Conservation (phyloP, 1,140 invertebrate genomes). For the Drosophila biarmipes region DNA sequence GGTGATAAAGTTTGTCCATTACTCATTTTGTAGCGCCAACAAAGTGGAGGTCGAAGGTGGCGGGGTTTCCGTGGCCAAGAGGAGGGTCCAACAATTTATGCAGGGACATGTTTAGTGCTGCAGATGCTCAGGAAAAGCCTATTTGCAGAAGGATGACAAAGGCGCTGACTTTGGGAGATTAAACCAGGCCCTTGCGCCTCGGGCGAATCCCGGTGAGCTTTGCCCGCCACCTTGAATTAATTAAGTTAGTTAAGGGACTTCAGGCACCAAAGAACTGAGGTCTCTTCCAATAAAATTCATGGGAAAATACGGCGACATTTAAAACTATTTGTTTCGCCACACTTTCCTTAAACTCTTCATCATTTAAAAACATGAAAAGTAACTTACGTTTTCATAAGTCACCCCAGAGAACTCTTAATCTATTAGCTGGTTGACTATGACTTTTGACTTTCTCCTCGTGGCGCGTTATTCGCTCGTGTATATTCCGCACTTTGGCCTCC, state of each 20-base stretch:
- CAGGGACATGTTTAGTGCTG: slow-evolving; percentile 49
- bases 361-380: background rate
- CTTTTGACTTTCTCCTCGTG: slow-evolving; percentile 24
- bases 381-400: slow-evolving; percentile 5
- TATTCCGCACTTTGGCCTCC: slow-evolving; percentile 9
- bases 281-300: too few relatives aligned
- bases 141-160: slow-evolving; percentile 29
- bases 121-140: slow-evolving; percentile 11
- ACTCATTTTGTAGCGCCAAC: slow-evolving; percentile 67
- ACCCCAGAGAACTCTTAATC: slow-evolving; percentile 22
- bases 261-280: background rate
- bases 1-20: slow-evolving; percentile 75
- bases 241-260: background rate
- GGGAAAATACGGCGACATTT: too few relatives aligned
- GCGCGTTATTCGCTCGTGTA: slow-evolving; percentile 4
- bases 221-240: background rate
- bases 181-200: slow-evolving; percentile 1
- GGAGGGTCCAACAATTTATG: slow-evolving; percentile 61
- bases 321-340: background rate
- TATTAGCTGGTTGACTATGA: slow-evolving; percentile 42
- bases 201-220: background rate
- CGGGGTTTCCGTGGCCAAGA: background rate
- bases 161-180: slow-evolving; percentile 20
- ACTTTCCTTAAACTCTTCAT: background rate
- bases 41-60: slow-evolving; percentile 16